Percentiles rank a stretch among this genome's conserved stretches.
Conservation (phyloP, 1,140 invertebrate species). For the Drosophila burlai region DNA sequence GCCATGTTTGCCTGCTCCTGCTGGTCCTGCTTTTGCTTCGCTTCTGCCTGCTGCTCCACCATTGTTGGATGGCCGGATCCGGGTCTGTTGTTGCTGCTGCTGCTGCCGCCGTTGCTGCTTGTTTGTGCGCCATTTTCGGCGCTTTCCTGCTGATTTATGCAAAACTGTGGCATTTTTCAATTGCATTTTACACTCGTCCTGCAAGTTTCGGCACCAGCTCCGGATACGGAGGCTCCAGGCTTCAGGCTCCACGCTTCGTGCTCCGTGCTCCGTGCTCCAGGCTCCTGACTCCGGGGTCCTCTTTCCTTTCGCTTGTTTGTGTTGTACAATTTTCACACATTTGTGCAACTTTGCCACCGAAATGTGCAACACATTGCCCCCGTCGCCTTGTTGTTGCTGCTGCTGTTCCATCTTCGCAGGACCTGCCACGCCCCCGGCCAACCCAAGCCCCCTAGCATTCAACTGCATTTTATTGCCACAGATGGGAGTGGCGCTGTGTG, state of each 20-base stretch:
- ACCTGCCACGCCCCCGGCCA: conserved; percentile 17
- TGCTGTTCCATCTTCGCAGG: conserved; percentile 52
- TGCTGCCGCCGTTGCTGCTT: conserved; percentile 33
- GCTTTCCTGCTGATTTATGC: conserved; percentile 82
- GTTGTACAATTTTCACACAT: conserved; percentile 75
- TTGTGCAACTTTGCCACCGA: conserved; percentile 76
- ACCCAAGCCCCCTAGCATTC: conserved; percentile 21
- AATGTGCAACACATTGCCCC: conserved; percentile 79
- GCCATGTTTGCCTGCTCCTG: conserved; percentile 56
- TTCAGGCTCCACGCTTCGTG: neutral
- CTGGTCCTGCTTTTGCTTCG: conserved; percentile 2
- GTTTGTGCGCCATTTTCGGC: conserved; percentile 73
- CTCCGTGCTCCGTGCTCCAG: conserved; percentile 15
- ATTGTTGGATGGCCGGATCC: conserved; percentile 34
- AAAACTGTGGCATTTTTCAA: conserved; percentile 82
- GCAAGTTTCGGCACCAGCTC: conserved; percentile 51
- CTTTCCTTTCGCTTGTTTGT: conserved; percentile 59
- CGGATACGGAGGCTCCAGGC: conserved; percentile 27
- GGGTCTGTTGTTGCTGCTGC: conserved; percentile 18
- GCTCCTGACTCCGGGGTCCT: conserved; percentile 37
- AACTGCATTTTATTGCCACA: conserved; percentile 77
- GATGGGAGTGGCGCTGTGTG: conserved; percentile 21
- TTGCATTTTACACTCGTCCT: conserved; percentile 71
- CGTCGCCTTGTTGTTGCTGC: conserved; percentile 47
- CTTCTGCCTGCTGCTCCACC: conserved; percentile 5